Base-by-base conservation (phyloP, 2,797 vertebrate species). In the Cossypha polioptera region DNA sequence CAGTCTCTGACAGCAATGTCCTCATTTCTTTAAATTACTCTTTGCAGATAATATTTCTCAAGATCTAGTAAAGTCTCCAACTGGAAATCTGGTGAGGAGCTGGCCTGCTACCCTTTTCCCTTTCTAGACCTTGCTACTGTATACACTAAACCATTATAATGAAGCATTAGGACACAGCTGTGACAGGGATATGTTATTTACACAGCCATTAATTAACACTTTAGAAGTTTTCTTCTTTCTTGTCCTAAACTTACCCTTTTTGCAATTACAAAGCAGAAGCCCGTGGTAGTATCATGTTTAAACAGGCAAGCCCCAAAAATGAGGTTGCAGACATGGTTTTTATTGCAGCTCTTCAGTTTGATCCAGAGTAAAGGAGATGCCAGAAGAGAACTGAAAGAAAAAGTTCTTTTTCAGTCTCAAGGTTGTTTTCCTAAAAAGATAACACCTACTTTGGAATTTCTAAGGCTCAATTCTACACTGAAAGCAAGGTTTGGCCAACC, bases 401-500 rank as follows among this genome's bases (percentile, higher is more conserved):
- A 85, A 88, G 35, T 1, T n/a, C 16, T 5, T 76, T 83, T 83
- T 71, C 38, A 80, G 38, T 54, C 38, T 92, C 78, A 74, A 67
- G 61, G 53, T 68, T 91, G 45, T 50, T 91, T 80, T 31, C 38
- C 19, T 79, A 35, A 48, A 85, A 87, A 89, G 51, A 59, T 71
- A 83, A 42, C 20, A 71, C 10, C 8, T 61, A 22, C 28, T 90
- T 72, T 4, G 7, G 25, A 77, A 75, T 90, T 85, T 80, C 61
- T 88, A 33, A 88, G 61, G 21, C 45, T 83, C 42, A 65, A 42
- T 67, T 68, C 65, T 75, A 47, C 42, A 36, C 4, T 24, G 45
- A 90, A 92, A 78, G 28, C 31, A 78, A 88, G 36, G 58, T 80
- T 94, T 88, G 94, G 80, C 65, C 85, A 65, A 62, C n/a, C 58